Percentiles rank a stretch among this genome's conserved stretches.
Conservation (phyloP, 2,888 invertebrate species). For the Crematogaster levior region DNA sequence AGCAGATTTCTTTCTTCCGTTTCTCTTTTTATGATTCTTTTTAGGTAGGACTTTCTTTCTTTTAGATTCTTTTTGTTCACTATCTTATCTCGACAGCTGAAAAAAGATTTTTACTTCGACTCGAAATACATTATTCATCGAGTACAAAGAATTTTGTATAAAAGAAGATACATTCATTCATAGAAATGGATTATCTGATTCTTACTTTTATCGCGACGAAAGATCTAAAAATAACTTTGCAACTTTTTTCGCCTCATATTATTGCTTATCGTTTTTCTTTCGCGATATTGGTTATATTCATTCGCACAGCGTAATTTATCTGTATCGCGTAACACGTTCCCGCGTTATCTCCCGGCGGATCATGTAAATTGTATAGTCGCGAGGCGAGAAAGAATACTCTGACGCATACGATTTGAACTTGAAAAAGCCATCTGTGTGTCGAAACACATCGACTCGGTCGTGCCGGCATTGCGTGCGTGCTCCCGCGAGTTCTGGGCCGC, state of each 20-base stretch:
- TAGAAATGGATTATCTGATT: neutral
- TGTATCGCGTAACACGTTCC: neutral
- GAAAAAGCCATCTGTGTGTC: slow-evolving; percentile 23
- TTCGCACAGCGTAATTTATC: neutral
- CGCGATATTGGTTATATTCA: neutral
- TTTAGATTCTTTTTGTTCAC: neutral
- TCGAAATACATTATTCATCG: neutral
- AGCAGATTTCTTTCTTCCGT: neutral
- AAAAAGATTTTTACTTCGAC: neutral
- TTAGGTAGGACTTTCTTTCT: neutral
- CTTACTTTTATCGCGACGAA: neutral
- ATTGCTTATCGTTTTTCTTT: neutral
- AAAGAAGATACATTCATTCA: neutral
- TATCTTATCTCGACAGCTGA: neutral
- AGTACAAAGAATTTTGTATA: neutral
- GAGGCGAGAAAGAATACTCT: neutral
- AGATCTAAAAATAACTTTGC: neutral
- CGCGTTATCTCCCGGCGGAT: slow-evolving; percentile 28
- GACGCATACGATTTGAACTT: slow-evolving; percentile 24
- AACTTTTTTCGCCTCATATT: neutral
- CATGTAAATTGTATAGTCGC: slow-evolving; percentile 40
- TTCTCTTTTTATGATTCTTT: neutral
- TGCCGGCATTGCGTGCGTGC: slow-evolving; percentile 35
- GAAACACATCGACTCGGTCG: slow-evolving; percentile 55
- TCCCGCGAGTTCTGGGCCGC: slow-evolving; percentile 53